Conservation (phyloP, 2,797 vertebrate genomes). For the Taenioides sp. region DNA sequence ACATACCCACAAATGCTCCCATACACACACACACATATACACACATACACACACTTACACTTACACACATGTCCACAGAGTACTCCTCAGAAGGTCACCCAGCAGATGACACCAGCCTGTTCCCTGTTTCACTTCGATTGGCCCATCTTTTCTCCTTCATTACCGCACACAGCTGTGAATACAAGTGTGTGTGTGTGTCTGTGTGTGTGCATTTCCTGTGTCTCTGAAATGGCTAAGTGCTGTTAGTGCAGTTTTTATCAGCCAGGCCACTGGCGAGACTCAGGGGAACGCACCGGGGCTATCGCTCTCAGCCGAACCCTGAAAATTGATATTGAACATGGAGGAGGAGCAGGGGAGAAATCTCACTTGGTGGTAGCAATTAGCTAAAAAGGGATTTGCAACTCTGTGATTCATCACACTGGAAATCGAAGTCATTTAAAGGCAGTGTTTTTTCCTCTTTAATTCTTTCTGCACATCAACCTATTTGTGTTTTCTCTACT, state of each 20-base stretch:
- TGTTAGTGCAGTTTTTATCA: conserved; percentile 88
- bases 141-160: conserved; percentile 82
- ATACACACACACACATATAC: no score
- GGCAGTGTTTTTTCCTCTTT: conserved; percentile 71
- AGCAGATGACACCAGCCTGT: conserved; percentile 73
- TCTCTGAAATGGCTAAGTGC: conserved; percentile 91
- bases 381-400: conserved; percentile 98
- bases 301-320: conserved; percentile 88
- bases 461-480: conserved; percentile 65
- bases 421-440: conserved; percentile 93
- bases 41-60: conserved; percentile 6
- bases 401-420: conserved; percentile 94
- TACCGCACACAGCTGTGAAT: conserved; percentile 85
- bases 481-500: no score
- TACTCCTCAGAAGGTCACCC: conserved; percentile 81
- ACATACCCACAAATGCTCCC: no score
- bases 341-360: conserved; percentile 79
- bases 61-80: conserved; percentile 22
- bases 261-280: conserved; percentile 85
- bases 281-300: conserved; percentile 83
- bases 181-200: conserved; percentile 67
- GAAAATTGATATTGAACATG: conserved; percentile 99
- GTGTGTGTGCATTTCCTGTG: conserved; percentile 52
- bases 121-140: conserved; percentile 77
- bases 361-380: conserved; percentile 98